Conservation (phyloP, 2,113 vertebrate genomes). For the Poicephalus gulielmi region DNA sequence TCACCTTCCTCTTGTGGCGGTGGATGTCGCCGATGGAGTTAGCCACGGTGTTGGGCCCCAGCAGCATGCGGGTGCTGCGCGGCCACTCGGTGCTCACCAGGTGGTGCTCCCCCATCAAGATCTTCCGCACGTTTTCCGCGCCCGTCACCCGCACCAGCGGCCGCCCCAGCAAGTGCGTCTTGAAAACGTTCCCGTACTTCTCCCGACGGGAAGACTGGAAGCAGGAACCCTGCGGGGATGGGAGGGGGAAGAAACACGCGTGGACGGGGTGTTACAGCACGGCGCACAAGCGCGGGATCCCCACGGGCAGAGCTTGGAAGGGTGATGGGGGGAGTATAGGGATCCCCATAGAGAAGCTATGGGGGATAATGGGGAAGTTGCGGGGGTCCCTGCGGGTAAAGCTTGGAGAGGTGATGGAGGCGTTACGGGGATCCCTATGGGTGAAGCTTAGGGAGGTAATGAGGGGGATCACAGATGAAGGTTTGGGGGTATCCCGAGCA, state of each 20-base stretch:
- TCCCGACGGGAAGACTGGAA: slow-evolving; percentile 83
- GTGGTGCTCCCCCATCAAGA: slow-evolving; percentile 95
- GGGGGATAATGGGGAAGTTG: background rate
- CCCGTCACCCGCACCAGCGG: slow-evolving; percentile 94
- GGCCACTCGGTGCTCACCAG: slow-evolving; percentile 97
- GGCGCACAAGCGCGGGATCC: too few species aligned
- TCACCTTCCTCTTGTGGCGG: slow-evolving; percentile 92
- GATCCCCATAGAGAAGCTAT: background rate
- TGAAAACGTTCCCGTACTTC: slow-evolving; percentile 95
- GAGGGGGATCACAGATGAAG: too few species aligned
- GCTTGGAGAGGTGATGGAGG: background rate
- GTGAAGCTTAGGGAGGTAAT: background rate
- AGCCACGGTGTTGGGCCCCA: slow-evolving; percentile 92
- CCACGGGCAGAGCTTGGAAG: too few species aligned
- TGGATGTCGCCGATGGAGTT: slow-evolving; percentile 98
- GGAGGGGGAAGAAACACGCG: background rate
- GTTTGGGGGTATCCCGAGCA: too few species aligned
- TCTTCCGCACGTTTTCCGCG: slow-evolving; percentile 92
- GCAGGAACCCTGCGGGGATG: slow-evolving; percentile 76
- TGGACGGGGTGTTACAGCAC: background rate
- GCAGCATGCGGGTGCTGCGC: slow-evolving; percentile 90
- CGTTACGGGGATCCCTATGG: background rate
- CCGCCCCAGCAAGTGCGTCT: slow-evolving; percentile 93
- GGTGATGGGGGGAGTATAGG: background rate
- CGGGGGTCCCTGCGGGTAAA: background rate